phyloP scores from a whole-genome alignment of 2,113 vertebrate species.

The Chionis minor region DNA sequence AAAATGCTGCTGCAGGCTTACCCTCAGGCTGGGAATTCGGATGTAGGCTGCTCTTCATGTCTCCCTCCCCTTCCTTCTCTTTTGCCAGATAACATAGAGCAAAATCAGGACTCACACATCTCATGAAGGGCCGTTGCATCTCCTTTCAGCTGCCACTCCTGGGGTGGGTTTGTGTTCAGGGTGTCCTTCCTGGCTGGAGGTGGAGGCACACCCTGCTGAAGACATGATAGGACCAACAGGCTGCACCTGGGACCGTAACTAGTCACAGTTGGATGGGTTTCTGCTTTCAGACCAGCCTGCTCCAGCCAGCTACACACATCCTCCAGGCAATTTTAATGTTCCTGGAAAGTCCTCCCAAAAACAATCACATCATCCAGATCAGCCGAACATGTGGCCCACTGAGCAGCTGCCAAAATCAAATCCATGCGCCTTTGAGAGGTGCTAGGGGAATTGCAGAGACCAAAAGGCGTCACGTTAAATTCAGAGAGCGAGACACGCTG shows the following conservation, averaged over 20 bases:
- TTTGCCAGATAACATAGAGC: background rate
- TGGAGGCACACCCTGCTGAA: slow-evolving; percentile 43
- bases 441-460: slow-evolving; percentile 67
- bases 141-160: background rate
- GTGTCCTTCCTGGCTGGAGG: slow-evolving; percentile 20
- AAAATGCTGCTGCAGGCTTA: background rate
- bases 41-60: background rate
- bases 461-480: slow-evolving; percentile 65
- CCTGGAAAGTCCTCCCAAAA: slow-evolving; percentile 73
- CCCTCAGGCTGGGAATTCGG: background rate
- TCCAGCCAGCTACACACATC: slow-evolving; percentile 62
- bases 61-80: background rate
- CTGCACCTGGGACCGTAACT: slow-evolving; percentile 47
- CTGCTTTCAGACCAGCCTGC: slow-evolving; percentile 61
- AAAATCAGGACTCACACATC: background rate
- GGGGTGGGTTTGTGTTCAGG: background rate
- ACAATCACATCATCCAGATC: slow-evolving; percentile 74
- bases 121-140: background rate
- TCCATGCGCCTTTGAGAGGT: slow-evolving; percentile 59
- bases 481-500: background rate
- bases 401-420: slow-evolving; percentile 72
- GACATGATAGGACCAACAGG: background rate
- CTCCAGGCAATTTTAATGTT: slow-evolving; percentile 70
- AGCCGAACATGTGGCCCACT: slow-evolving; percentile 65
- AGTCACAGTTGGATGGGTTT: slow-evolving; percentile 58